A percentile compares a stretch with the other conserved stretches of the same genome.
These are phyloP conservation scores for Caenorhabditis virilis DNA, from an alignment of 2,888 invertebrate genomes.

Conservation along the genomic window DNA sequence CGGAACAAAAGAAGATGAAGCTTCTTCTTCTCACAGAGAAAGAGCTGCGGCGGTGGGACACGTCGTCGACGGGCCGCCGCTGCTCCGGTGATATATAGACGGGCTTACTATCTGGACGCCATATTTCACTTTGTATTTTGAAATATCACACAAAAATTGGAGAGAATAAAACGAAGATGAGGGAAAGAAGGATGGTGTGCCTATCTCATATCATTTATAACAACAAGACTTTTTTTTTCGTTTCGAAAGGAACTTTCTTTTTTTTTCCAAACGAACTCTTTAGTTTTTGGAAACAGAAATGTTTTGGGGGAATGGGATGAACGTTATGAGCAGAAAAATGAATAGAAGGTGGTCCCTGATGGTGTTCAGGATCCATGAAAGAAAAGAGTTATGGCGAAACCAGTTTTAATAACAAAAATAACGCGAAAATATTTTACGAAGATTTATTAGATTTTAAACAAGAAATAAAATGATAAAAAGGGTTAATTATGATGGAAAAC, in stretches of 20 bases:
- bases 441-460: no score
- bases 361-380: no score
- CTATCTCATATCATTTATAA: constrained; percentile 21
- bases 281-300: background rate
- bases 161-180: constrained; percentile 7
- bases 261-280: no score
- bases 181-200: background rate
- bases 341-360: no score
- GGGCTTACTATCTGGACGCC: background rate
- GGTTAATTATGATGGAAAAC: background rate
- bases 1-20: background rate
- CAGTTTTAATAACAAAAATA: no score
- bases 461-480: background rate
- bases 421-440: no score
- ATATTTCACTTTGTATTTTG: background rate
- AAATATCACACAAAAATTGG: constrained; percentile 4
- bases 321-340: no score
- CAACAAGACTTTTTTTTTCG: no score
- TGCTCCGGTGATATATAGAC: background rate
- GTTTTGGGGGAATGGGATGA: background rate
- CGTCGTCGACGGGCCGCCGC: background rate
- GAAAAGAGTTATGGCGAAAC: background rate
- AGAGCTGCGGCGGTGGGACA: background rate
- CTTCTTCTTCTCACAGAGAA: background rate
- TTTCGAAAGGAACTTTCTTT: no score